Base-by-base conservation (phyloP, 2,797 vertebrate species). In the Acipenser ruthenus region DNA sequence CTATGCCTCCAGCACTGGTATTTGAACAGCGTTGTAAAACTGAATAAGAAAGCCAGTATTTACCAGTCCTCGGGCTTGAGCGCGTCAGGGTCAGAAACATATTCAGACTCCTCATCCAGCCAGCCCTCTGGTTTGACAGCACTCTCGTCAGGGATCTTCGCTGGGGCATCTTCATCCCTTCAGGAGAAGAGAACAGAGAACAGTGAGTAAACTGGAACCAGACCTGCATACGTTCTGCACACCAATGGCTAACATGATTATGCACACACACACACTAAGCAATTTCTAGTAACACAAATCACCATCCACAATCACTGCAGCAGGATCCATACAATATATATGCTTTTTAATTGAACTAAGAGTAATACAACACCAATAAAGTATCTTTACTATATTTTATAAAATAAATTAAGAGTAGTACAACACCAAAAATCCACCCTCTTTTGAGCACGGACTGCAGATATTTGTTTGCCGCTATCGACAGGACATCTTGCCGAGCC, bases 1-100 rank as follows among this genome's bases (percentile, higher is more conserved):
- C 37, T 37, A 37, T 37, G 37, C 37, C 37, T 37, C 37, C 37
- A 37, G 37, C 37, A 37, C 3, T 5, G 37, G 37, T 37, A 37
- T 37, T 37, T 37, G 37, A 37, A 37, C 37, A 37, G 5, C 3
- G 4, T 37, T 37, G 37, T 37, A 5, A 37, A 37, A 37, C 37
- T 37, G 37, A 37, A 5, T 37, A 37, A 37, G 37, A 37, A 37
- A 37, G 37, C 5, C 37, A 18, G 9, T 23, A 75, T 76, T 71
- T 78, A 97, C 95, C 97, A 99, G 69, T 99, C 96, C 9, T 96
- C 96, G n/a, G 97, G 97, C 73, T 96, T 98, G 78, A 95, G 78
- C 0, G 96, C 94, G 7, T 95, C 94, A 0, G 97, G 96, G 71
- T 99, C 97, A 6, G 94, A 84, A 10, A 93, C 83, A 67, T 99